Evolutionary conservation across 1,140 invertebrate genomes (phyloP).

Genomic region (Zaprionus kolodkinae): DNA sequence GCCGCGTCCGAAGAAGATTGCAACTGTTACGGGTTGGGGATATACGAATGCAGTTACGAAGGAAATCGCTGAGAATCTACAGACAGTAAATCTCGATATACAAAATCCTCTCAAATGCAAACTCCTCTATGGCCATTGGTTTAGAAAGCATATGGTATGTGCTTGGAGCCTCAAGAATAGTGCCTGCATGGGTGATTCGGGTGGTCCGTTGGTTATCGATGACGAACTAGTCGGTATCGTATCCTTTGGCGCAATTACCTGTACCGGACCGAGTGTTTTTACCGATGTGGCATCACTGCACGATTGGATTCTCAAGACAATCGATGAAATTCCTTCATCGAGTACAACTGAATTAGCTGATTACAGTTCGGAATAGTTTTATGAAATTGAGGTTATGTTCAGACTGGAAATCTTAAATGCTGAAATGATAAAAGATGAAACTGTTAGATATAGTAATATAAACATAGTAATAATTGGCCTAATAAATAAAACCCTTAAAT

Average conservation of each 20-base stretch:
- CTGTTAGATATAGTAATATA: no score
- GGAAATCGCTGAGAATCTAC: neutral
- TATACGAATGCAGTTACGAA: fast-evolving
- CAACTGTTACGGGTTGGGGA: constrained; percentile 83
- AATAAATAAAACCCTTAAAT: neutral
- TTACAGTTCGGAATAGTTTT: neutral
- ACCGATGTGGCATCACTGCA: constrained; percentile 83
- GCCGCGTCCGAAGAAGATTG: constrained; percentile 20
- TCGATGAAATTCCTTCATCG: neutral
- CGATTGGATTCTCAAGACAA: constrained; percentile 70
- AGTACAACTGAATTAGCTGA: neutral
- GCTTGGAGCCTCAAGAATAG: constrained; percentile 39
- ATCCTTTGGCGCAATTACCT: constrained; percentile 85
- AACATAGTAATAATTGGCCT: no score
- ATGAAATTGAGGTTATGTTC: neutral
- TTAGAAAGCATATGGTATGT: constrained; percentile 74
- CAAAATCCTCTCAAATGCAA: neutral
- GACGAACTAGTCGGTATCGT: constrained; percentile 85
- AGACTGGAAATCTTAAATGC: no score
- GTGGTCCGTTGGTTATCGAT: constrained; percentile 81
- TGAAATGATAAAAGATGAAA: no score
- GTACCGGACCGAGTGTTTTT: constrained; percentile 86
- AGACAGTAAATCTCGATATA: neutral
- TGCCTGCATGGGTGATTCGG: constrained; percentile 77
- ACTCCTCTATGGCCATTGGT: neutral